These are phyloP conservation scores for Atethmia centrago DNA, from an alignment of 2,888 invertebrate species.

Conservation along the genomic window DNA sequence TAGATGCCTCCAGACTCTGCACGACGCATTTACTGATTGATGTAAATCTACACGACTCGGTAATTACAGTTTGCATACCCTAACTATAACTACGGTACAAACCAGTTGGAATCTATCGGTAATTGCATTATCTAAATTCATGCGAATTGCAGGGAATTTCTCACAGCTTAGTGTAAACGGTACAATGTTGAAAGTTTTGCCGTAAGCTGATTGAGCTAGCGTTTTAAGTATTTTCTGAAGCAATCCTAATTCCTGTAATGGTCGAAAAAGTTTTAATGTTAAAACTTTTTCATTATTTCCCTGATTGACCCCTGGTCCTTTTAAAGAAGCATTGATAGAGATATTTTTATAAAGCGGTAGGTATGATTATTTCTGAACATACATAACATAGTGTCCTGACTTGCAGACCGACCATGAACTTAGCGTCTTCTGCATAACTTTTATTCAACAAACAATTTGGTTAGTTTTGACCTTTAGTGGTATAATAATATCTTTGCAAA, in stretches of 20 bases:
- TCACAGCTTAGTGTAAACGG: neutral
- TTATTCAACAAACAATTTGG: neutral
- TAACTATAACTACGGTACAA: neutral
- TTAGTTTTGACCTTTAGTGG: neutral
- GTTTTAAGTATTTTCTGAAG: neutral
- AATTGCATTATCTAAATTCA: conserved; percentile 30
- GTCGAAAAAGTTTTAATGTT: neutral
- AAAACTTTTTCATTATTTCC: neutral
- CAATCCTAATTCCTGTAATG: neutral
- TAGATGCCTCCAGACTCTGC: neutral
- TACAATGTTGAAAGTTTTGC: neutral
- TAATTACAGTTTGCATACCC: conserved; percentile 13
- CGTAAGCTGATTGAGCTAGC: neutral
- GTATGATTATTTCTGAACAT: too few species aligned
- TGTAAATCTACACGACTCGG: neutral
- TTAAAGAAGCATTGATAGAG: neutral
- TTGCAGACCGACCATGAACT: too few species aligned
- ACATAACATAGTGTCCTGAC: too few species aligned
- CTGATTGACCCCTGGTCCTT: neutral
- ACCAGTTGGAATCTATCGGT: conserved; percentile 25
- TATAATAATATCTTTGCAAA: neutral
- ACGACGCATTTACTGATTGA: neutral
- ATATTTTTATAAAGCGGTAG: too few species aligned
- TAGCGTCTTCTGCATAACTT: too few species aligned
- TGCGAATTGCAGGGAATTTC: conserved; percentile 15